phyloP scores from a whole-genome alignment of 2,888 invertebrate species.

The Ornithoptera alexandrae region DNA sequence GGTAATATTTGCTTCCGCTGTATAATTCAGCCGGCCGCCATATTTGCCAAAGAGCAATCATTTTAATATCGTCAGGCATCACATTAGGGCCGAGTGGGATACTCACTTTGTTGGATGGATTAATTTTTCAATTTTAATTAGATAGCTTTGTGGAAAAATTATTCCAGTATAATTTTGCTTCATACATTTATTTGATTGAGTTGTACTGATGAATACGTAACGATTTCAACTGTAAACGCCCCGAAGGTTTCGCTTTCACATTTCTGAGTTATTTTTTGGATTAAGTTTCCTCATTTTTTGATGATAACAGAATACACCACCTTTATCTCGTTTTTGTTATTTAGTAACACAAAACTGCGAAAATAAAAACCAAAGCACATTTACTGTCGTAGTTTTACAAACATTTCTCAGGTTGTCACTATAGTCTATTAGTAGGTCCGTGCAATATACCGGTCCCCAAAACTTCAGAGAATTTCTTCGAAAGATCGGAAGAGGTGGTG shows the following conservation, averaged over 20 bases:
- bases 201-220: conserved; percentile 20
- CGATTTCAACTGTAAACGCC: neutral
- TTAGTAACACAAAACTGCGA: neutral
- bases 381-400: too few species aligned
- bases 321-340: neutral
- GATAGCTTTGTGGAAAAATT: conserved; percentile 32
- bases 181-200: conserved; percentile 22
- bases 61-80: conserved; percentile 81
- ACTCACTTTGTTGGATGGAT: conserved; percentile 68
- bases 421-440: too few species aligned
- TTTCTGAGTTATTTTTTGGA: neutral
- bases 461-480: too few species aligned
- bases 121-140: conserved; percentile 71
- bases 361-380: too few species aligned
- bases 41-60: conserved; percentile 83
- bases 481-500: too few species aligned
- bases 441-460: too few species aligned
- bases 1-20: conserved; percentile 82
- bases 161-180: conserved; percentile 22
- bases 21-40: conserved; percentile 82
- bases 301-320: neutral
- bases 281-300: neutral
- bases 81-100: conserved; percentile 73
- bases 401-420: too few species aligned
- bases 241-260: neutral